Evolutionary conservation across 2,888 invertebrate species (phyloP).

Genomic region (Callyntrura sp.): DNA sequence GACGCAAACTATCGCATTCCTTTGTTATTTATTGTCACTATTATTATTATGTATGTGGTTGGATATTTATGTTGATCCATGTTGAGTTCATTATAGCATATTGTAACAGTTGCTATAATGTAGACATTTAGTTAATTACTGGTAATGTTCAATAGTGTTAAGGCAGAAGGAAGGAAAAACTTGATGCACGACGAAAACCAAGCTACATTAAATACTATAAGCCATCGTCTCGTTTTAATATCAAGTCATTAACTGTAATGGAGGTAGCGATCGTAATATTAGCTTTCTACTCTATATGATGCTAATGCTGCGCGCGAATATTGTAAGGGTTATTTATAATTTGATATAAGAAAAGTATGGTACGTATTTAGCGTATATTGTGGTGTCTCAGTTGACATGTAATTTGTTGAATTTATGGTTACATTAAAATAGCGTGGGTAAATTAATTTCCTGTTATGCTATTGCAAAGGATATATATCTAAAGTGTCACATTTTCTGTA

Average conservation of each 20-base stretch:
- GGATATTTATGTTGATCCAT: background rate
- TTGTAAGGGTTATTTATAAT: background rate
- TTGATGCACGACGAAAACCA: background rate
- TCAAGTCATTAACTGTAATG: conserved; percentile 1
- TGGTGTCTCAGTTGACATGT: background rate
- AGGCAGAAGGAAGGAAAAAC: background rate
- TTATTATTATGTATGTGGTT: background rate
- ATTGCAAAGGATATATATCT: background rate
- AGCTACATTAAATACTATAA: background rate
- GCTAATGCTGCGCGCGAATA: background rate
- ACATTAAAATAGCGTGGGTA: no score
- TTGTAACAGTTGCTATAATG: background rate
- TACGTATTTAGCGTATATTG: background rate
- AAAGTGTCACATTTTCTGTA: background rate
- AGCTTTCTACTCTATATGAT: background rate
- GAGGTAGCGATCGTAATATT: background rate
- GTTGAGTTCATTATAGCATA: background rate
- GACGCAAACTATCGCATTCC: background rate
- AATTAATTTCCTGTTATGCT: background rate
- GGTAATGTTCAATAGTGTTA: background rate
- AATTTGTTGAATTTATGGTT: no score
- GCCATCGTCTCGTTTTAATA: conserved; percentile 11
- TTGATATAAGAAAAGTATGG: background rate
- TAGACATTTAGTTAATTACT: background rate
- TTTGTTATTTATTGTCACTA: background rate